These are phyloP conservation scores for Gymnosoma rotundatum DNA, from an alignment of 2,888 invertebrate species.

Conservation along the genomic window DNA sequence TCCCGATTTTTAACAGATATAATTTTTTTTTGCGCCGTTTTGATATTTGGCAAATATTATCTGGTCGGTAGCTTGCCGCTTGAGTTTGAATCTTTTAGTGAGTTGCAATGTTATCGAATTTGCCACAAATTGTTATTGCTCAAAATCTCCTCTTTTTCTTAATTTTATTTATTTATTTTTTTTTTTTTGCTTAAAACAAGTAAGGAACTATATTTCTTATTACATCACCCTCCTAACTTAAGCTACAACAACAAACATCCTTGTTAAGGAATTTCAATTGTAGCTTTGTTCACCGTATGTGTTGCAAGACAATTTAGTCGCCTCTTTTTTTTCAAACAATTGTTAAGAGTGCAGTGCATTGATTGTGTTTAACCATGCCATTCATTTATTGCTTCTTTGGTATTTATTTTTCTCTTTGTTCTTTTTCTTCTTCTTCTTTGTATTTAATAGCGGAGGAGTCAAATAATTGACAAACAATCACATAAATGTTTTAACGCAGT, in stretches of 20 bases:
- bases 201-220: slow-evolving; percentile 8
- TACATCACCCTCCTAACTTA: neutral
- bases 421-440: slow-evolving; percentile 4
- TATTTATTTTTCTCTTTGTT: slow-evolving; percentile 38
- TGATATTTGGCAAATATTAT: slow-evolving; percentile 65
- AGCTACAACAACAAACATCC: slow-evolving; percentile 16
- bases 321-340: slow-evolving; percentile 41
- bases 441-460: slow-evolving; percentile 66
- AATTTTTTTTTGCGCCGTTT: slow-evolving; percentile 33
- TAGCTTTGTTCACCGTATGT: slow-evolving; percentile 31
- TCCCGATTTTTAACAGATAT: slow-evolving; percentile 62
- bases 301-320: slow-evolving; percentile 46
- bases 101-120: slow-evolving; percentile 52
- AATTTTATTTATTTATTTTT: no score
- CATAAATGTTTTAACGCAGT: slow-evolving; percentile 71
- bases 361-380: slow-evolving; percentile 59
- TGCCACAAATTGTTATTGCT: slow-evolving; percentile 71
- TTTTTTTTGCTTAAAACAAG: neutral
- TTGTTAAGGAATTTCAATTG: slow-evolving; percentile 59
- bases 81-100: slow-evolving; percentile 33
- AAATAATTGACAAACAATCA: slow-evolving; percentile 74
- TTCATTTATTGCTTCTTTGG: slow-evolving; percentile 57
- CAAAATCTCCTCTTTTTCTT: slow-evolving; percentile 28
- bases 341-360: slow-evolving; percentile 44
- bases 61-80: slow-evolving; percentile 52